phyloP scores from a whole-genome alignment of 2,113 vertebrate genomes.

The Leucopternis melanops region DNA sequence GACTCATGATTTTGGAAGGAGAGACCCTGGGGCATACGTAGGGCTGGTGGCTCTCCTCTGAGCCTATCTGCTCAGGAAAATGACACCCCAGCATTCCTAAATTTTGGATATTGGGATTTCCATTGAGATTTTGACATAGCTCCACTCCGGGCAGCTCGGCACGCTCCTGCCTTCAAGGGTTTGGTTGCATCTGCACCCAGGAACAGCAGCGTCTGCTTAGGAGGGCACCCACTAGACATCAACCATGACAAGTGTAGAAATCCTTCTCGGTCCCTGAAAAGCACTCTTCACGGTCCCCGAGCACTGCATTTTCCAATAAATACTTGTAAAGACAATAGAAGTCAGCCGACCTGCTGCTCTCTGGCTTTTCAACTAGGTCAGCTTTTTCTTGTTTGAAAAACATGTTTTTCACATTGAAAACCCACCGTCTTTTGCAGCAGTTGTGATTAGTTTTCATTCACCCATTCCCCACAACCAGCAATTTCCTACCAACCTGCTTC shows the following conservation, averaged over 20 bases:
- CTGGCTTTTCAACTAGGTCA: not conserved
- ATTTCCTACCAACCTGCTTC: not conserved
- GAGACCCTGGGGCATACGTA: rapidly evolving
- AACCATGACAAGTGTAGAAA: rapidly evolving
- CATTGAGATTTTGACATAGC: not conserved
- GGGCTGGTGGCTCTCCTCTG: not conserved
- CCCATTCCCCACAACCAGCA: not conserved
- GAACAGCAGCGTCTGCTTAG: not conserved
- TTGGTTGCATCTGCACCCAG: not conserved
- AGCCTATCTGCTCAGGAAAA: not conserved
- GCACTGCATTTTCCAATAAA: not conserved
- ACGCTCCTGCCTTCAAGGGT: rapidly evolving
- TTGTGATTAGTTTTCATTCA: not conserved
- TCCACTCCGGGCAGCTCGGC: rapidly evolving
- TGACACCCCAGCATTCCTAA: not conserved
- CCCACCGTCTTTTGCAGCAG: not conserved
- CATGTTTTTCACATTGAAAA: not conserved
- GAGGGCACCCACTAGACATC: rapidly evolving
- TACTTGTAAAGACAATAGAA: not conserved
- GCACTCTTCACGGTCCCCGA: not conserved
- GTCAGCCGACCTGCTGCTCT: not conserved
- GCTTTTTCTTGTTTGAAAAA: not conserved
- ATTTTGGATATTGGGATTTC: not conserved
- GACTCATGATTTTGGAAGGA: not conserved
- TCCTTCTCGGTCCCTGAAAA: rapidly evolving